These are phyloP conservation scores for Sterrhoptilus dennistouni DNA, from an alignment of 2,113 vertebrate species.

Conservation along the genomic window DNA sequence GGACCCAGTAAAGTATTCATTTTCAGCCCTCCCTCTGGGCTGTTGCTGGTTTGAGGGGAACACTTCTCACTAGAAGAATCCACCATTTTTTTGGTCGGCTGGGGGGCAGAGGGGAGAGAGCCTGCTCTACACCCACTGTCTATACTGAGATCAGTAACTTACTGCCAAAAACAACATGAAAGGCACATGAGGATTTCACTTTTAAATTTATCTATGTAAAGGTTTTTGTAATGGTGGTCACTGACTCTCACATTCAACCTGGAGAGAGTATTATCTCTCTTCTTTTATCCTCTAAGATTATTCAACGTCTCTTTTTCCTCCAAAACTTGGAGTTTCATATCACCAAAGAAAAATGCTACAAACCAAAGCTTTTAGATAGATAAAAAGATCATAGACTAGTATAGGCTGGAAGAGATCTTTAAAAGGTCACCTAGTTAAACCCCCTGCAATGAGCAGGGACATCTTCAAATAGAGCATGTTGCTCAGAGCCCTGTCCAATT, in stretches of 20 bases:
- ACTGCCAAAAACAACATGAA: not conserved
- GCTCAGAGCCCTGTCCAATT: not conserved
- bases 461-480: not conserved
- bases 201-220: not conserved
- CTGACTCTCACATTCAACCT: not conserved
- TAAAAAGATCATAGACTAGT: not conserved
- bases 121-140: not conserved
- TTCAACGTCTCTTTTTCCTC: not conserved
- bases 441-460: fast-evolving
- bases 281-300: not conserved
- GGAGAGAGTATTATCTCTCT: not conserved
- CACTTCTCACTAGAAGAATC: not conserved
- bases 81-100: too few species aligned
- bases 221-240: not conserved
- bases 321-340: not conserved
- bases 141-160: not conserved
- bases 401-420: not conserved
- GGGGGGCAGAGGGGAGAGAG: fast-evolving
- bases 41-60: fast-evolving
- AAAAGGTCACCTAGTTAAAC: not conserved
- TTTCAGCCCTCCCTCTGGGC: not conserved
- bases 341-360: not conserved
- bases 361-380: not conserved
- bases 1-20: not conserved
- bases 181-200: not conserved